Evolutionary conservation across 2,888 invertebrate species (phyloP).

Genomic region (Piscicola geometra): DNA sequence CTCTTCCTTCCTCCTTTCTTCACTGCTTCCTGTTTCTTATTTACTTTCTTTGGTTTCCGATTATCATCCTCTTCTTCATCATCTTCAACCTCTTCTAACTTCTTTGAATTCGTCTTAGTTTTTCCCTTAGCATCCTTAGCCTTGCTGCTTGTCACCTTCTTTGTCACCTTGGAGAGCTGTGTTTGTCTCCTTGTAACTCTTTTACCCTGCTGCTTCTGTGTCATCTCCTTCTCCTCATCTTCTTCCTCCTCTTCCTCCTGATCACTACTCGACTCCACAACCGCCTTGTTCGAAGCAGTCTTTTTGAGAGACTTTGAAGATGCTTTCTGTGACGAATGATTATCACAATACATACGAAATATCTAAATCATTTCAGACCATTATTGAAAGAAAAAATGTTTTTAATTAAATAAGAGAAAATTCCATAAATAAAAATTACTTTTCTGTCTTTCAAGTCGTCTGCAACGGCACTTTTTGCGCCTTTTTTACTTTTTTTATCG

Average conservation of each 20-base stretch:
- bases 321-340: background rate
- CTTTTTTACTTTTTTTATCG: background rate
- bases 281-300: background rate
- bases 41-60: no score
- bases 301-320: background rate
- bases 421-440: no score
- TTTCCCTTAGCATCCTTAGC: background rate
- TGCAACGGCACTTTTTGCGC: background rate
- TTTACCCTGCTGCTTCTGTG: background rate
- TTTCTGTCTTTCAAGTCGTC: background rate
- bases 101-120: background rate
- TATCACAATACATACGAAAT: background rate
- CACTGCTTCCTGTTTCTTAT: no score
- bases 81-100: no score
- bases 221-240: background rate
- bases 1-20: no score
- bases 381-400: no score
- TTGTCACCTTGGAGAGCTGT: constrained; percentile 1
- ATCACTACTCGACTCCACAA: background rate
- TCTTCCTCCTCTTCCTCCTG: constrained; percentile 10
- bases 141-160: background rate
- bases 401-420: no score
- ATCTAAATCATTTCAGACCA: background rate
- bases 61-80: no score
- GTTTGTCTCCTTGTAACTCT: constrained; percentile 27